Percentiles rank a stretch among this genome's conserved stretches.
Evolutionary conservation across 2,797 vertebrate genomes (phyloP).

Genomic region (Taenioides sp.): DNA sequence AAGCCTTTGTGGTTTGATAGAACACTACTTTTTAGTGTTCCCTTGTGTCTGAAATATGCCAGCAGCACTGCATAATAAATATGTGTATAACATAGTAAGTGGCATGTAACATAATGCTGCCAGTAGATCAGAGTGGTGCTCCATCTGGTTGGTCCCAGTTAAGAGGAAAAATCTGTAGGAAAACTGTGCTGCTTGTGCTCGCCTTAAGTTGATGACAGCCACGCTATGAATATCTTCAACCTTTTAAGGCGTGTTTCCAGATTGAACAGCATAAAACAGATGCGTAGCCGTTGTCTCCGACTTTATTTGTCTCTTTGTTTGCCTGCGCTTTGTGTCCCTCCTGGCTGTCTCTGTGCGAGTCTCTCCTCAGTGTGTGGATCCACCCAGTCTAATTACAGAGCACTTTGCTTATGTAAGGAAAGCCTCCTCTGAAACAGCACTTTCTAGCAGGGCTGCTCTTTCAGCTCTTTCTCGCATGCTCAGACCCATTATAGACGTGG

Average conservation of each 20-base stretch:
- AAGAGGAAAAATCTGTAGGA: conserved; percentile 49
- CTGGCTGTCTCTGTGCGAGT: conserved; percentile 41
- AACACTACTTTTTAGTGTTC: conserved; percentile 16
- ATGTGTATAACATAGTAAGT: conserved; percentile 2
- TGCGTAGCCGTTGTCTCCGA: conserved; percentile 7
- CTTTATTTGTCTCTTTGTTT: conserved; percentile 18
- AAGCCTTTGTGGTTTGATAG: conserved; percentile 6
- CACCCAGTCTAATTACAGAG: conserved; percentile 82
- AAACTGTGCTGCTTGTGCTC: conserved; percentile 43
- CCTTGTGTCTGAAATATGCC: background rate
- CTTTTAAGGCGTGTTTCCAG: conserved; percentile 36
- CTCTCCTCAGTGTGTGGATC: conserved; percentile 62
- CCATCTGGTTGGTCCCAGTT: conserved; percentile 58
- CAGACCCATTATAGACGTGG: conserved; percentile 38
- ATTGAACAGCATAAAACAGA: conserved; percentile 4
- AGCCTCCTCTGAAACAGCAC: conserved; percentile 73
- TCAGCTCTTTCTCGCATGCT: conserved; percentile 55
- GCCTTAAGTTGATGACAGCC: conserved; percentile 35
- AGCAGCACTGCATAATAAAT: conserved; percentile 13
- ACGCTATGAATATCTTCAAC: conserved; percentile 32
- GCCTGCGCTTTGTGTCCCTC: conserved; percentile 28
- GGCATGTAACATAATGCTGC: conserved; percentile 30
- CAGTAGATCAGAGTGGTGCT: conserved; percentile 37
- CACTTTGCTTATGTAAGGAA: conserved; percentile 76
- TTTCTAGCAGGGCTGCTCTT: conserved; percentile 68